Evolutionary conservation across 2,888 invertebrate genomes (phyloP).

Genomic region (Adelognathus sp.): DNA sequence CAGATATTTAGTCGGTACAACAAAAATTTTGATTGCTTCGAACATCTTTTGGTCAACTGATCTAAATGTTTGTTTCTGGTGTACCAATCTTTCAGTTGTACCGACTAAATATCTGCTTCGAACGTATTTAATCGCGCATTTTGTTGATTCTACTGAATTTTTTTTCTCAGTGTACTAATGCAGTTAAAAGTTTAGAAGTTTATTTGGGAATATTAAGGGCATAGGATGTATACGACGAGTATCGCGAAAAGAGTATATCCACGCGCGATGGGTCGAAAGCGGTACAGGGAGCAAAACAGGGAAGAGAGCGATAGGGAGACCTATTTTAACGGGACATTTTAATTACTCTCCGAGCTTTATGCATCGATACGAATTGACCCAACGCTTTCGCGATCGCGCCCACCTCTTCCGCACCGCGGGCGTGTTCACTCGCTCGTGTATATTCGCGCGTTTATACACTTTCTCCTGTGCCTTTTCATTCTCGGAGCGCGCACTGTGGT

Average conservation of each 20-base stretch:
- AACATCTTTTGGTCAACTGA: no score
- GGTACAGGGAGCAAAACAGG: neutral
- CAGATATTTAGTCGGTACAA: no score
- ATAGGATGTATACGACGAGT: neutral
- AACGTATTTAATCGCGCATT: no score
- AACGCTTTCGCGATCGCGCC: neutral
- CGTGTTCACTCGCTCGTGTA: neutral
- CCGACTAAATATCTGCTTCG: no score
- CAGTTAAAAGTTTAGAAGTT: no score
- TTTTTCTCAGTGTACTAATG: no score
- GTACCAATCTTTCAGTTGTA: no score
- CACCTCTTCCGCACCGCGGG: neutral
- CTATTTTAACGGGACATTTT: constrained; percentile 32
- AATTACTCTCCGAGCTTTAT: constrained; percentile 39
- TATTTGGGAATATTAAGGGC: neutral
- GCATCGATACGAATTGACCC: constrained; percentile 33
- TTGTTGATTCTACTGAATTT: no score
- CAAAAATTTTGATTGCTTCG: no score
- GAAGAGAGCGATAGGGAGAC: constrained; percentile 4
- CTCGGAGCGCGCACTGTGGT: constrained; percentile 6
- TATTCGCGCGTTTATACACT: constrained; percentile 19
- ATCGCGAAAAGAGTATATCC: neutral
- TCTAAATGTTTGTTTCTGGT: no score
- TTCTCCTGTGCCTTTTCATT: constrained; percentile 37
- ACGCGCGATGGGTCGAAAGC: neutral